Conservation (phyloP, 1,140 invertebrate genomes). For the Drosophila fuyamai region DNA sequence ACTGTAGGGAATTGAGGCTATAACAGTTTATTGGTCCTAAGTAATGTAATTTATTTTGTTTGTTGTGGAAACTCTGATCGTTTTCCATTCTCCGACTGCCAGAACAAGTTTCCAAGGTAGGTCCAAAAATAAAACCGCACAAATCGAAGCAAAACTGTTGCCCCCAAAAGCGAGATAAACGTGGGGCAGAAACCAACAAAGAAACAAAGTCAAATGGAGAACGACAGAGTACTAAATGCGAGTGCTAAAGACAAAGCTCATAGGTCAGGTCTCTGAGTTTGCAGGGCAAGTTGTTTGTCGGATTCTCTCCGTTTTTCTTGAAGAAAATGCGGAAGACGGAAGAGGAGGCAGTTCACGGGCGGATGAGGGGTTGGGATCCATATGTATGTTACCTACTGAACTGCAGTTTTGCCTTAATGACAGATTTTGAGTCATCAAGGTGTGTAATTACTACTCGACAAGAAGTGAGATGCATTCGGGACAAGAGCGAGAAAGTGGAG, state of each 20-base stretch:
- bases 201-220: slow-evolving; percentile 28
- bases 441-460: slow-evolving; percentile 14
- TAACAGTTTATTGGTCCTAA: slow-evolving; percentile 5
- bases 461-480: slow-evolving; percentile 28
- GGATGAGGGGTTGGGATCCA: background rate
- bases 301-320: slow-evolving; percentile 29
- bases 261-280: slow-evolving; percentile 76
- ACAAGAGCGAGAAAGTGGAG: slow-evolving; percentile 28
- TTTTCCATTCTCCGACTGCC: slow-evolving; percentile 37
- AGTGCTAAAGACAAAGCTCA: slow-evolving; percentile 44
- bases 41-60: slow-evolving; percentile 12
- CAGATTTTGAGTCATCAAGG: slow-evolving; percentile 38
- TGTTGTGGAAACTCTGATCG: slow-evolving; percentile 9
- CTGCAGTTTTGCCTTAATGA: slow-evolving; percentile 43
- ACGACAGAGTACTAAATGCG: slow-evolving; percentile 8
- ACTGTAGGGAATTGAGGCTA: slow-evolving; percentile 13
- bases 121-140: slow-evolving; percentile 41
- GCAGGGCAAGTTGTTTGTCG: slow-evolving; percentile 53
- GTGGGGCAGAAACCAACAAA: slow-evolving; percentile 25
- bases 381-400: slow-evolving; percentile 45
- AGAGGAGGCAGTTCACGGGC: background rate
- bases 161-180: slow-evolving; percentile 37
- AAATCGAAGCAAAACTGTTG: slow-evolving; percentile 37
- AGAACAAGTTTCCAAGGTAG: slow-evolving; percentile 45
- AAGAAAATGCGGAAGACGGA: background rate